These are phyloP conservation scores for Pica pica DNA, from an alignment of 2,113 vertebrate species.

Conservation along the genomic window DNA sequence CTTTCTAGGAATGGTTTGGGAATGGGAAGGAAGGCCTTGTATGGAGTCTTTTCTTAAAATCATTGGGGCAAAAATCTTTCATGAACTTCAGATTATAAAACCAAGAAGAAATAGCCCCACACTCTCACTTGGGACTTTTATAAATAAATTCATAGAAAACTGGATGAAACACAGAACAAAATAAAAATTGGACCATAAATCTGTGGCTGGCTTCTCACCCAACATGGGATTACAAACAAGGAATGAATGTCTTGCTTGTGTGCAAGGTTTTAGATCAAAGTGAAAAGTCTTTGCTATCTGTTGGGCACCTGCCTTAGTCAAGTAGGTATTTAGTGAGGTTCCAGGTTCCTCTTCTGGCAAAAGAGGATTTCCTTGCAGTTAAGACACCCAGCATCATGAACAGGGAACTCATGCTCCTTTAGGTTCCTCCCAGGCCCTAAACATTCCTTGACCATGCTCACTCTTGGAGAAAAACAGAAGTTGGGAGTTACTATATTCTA, in stretches of 20 bases:
- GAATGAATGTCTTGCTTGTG: fast-evolving
- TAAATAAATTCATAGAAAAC: neutral
- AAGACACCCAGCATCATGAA: neutral
- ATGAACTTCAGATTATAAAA: neutral
- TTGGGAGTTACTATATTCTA: neutral
- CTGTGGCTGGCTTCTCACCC: neutral
- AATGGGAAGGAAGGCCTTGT: neutral
- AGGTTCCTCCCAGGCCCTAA: neutral
- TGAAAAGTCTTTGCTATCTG: neutral
- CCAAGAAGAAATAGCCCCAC: neutral
- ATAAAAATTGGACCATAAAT: neutral
- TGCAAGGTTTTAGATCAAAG: neutral
- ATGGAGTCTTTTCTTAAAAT: neutral
- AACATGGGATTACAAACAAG: neutral
- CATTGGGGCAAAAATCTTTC: neutral
- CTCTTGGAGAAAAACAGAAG: neutral
- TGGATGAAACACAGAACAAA: neutral
- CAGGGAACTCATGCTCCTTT: neutral
- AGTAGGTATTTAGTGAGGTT: neutral
- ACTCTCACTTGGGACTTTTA: neutral
- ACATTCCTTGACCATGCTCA: neutral
- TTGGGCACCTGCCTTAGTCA: neutral
- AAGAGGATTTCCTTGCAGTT: neutral
- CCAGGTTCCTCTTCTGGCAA: neutral
- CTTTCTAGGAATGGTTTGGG: neutral